Base-by-base conservation (phyloP, 2,888 invertebrate species). In the Crepidodera aurea region DNA sequence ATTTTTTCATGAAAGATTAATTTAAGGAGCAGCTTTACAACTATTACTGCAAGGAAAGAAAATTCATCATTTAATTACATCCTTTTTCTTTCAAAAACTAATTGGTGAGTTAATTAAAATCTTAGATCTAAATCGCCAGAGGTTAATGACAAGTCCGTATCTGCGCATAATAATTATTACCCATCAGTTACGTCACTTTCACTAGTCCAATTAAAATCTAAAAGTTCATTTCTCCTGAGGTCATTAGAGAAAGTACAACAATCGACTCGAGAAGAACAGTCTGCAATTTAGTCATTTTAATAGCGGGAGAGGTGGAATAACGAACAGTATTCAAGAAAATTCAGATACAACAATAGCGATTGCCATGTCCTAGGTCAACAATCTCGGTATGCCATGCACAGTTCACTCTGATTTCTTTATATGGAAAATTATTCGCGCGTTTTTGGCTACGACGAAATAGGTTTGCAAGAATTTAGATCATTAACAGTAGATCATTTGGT, bases 161-260 rank as follows among this genome's bases (percentile, higher is more conserved):
- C 57, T 57, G 57, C 22, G n/a, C 6, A 13, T 15, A 25, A 12
- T 27, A 25, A 25, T 57, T 27, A 48, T 57, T 27, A 48, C 12
- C 29, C 50, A 48, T 62, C 42, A 50, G 60, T 73, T 74, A 69
- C 69, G 67, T 71, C 73, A 75, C 75, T 76, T 75, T 75, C 75
- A 73, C 73, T 70, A 62, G 64, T 73, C 67, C 54, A 66, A 68
- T 68, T 59, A 63, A 66, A 66, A 67, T 65, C 55, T 51, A 66
- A 69, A 67, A 69, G 70, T 70, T 70, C 69, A 70, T 71, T 69
- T 69, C 70, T 67, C 69, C 57, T 62, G 51, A 63, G 59, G 59
- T 63, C 59, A 25, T 25, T 29, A 42, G 62, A 62, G 65, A 67
- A 67, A 65, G 62, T 63, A 54, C 58, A 54, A 48, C 50, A 57